Evolutionary conservation across 2,888 invertebrate species (phyloP).

Genomic region (Acleris laterana): DNA sequence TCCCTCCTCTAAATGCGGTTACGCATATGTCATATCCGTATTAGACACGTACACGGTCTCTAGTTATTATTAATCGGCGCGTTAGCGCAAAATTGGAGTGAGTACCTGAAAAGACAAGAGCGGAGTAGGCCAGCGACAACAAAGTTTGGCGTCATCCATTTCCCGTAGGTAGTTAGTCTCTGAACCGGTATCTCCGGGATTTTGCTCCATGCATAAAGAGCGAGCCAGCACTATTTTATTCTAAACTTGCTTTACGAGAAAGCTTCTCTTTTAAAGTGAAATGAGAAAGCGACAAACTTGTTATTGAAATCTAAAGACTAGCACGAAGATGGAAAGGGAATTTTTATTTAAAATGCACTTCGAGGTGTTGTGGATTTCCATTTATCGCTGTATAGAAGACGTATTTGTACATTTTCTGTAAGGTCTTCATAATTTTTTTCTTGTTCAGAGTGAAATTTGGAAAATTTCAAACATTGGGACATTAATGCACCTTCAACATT

Average conservation of each 20-base stretch:
- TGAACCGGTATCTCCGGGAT: slow-evolving; percentile 49
- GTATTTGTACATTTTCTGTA: no score
- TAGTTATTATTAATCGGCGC: no score
- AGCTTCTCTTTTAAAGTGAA: slow-evolving; percentile 50
- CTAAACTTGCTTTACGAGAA: slow-evolving; percentile 46
- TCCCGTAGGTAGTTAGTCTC: slow-evolving; percentile 46
- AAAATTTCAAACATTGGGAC: no score
- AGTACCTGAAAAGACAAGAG: background rate
- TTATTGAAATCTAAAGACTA: slow-evolving; percentile 37
- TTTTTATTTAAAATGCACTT: background rate
- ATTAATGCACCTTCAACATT: no score
- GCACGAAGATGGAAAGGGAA: slow-evolving; percentile 2
- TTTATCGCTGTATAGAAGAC: background rate
- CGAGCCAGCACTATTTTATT: slow-evolving; percentile 48
- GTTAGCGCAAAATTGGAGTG: no score
- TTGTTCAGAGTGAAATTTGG: no score
- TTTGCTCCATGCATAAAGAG: slow-evolving; percentile 46
- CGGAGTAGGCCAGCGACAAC: slow-evolving; percentile 7
- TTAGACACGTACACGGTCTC: no score
- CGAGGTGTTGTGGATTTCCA: background rate
- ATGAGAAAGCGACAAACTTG: slow-evolving; percentile 42
- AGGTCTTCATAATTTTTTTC: no score
- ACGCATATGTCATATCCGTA: no score
- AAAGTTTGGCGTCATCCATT: slow-evolving; percentile 43
- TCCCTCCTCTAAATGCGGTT: no score